Evolutionary conservation across 37 sponge, comb jelly and placozoan species (phyloP).

Genomic region (Mnemiopsis leidyi): DNA sequence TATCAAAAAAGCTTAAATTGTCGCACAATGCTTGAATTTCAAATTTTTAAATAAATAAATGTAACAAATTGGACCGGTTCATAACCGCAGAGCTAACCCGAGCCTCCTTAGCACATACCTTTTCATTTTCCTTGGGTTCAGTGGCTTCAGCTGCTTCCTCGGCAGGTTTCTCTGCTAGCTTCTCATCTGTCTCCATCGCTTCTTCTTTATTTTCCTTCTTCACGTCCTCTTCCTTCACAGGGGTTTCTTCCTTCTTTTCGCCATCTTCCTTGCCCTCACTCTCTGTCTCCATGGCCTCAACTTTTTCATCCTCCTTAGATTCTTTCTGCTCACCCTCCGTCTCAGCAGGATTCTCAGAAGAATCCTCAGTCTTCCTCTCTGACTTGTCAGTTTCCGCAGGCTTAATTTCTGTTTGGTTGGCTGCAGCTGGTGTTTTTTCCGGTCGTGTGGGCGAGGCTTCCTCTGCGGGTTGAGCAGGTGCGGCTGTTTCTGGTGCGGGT

Average conservation of each 20-base stretch:
- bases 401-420: neutral
- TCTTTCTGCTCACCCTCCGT: neutral
- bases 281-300: neutral
- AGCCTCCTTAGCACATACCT: neutral
- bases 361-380: neutral
- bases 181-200: neutral
- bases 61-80: too few species aligned
- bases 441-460: neutral
- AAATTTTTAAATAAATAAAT: too few species aligned
- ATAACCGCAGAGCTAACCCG: too few species aligned
- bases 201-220: neutral
- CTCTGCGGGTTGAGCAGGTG: neutral
- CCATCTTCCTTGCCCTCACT: neutral
- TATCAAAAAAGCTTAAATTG: too few species aligned
- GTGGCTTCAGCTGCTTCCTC: neutral
- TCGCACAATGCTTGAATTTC: too few species aligned
- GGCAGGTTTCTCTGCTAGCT: neutral
- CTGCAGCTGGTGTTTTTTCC: neutral
- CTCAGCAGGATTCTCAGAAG: neutral
- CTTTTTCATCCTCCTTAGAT: neutral
- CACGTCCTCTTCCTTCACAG: neutral
- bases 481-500: neutral
- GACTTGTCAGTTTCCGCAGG: neutral
- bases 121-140: neutral
- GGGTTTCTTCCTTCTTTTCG: neutral